Conservation (phyloP, 2,797 vertebrate species). For the Pseudocheirus occidentalis region DNA sequence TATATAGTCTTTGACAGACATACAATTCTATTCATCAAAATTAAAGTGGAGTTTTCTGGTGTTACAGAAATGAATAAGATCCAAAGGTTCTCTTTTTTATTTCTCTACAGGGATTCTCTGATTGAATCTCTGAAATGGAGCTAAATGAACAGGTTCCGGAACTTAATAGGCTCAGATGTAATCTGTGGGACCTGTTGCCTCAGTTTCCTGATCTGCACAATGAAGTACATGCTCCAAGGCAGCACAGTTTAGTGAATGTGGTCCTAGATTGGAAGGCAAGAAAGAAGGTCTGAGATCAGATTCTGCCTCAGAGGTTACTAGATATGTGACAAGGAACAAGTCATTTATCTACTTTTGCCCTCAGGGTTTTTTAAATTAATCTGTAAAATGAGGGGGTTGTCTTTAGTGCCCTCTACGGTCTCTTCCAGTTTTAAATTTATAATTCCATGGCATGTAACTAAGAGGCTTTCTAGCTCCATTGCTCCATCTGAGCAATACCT, state of each 20-base stretch:
- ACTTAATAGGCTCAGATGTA: background rate
- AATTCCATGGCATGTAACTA: background rate
- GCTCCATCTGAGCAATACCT: background rate
- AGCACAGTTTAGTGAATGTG: background rate
- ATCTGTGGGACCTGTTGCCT: background rate
- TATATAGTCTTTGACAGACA: background rate
- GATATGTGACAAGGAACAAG: background rate
- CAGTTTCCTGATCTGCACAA: background rate
- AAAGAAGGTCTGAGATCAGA: background rate
- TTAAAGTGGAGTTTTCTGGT: background rate
- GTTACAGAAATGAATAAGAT: background rate
- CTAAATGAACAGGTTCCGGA: background rate
- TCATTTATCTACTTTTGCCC: background rate
- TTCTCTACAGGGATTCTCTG: background rate
- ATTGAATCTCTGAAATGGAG: background rate
- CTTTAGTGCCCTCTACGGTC: background rate
- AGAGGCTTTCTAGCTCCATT: accelerated
- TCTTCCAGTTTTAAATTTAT: background rate
- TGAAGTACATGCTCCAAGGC: background rate
- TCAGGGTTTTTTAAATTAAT: background rate
- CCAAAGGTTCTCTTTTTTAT: background rate
- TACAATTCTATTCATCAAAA: background rate
- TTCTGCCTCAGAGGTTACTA: background rate
- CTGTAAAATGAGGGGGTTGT: background rate
- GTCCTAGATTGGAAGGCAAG: background rate